Base-by-base conservation (phyloP, 23 tunicate genomes). In the Ciona savignyi region DNA sequence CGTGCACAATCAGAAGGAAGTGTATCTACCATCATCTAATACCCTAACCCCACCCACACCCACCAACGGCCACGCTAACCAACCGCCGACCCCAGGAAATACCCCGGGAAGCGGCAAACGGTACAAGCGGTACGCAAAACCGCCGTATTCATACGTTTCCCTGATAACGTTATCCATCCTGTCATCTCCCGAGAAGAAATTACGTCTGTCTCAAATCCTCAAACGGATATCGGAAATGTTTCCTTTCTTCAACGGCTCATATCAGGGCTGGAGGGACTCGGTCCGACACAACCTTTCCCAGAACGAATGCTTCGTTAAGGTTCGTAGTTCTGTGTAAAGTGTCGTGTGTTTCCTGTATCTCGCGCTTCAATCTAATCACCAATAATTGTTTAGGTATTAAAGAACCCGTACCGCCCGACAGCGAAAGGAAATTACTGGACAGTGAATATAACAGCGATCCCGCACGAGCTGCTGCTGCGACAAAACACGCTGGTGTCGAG, bases 341-440 rank as follows among this genome's bases (percentile, higher is more conserved):
- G n/a, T n/a, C n/a, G n/a, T n/a, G n/a, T n/a, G n/a, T n/a, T n/a
- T n/a, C n/a, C n/a, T n/a, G n/a, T n/a, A n/a, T n/a, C n/a, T n/a
- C n/a, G n/a, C n/a, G n/a, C n/a, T n/a, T n/a, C n/a, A n/a, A n/a
- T 30, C 27, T 20, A 68, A 27, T 20, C 35, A 4, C 35, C 6
- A 68, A 11, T 25, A 62, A 26, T 71, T 35, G 62, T 71, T 30
- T 83, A 91, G 97, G 87, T 82, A 1, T 63, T 91, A 72, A 91
- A 91, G 70, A 91, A 91, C 65, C 97, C 97, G 35, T 85, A 65
- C 64, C 68, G 87, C 21, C 97, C 97, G 3, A 81, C 87, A 21
- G 87, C 97, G 27, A 91, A 91, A 49, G 99, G 99, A 78, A 94
- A 94, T 48, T 87, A 77, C 72, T 94, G 99, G 99, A 84, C 95